Evolutionary conservation across 2,888 invertebrate genomes (phyloP).

Genomic region (Acleris holmiana): DNA sequence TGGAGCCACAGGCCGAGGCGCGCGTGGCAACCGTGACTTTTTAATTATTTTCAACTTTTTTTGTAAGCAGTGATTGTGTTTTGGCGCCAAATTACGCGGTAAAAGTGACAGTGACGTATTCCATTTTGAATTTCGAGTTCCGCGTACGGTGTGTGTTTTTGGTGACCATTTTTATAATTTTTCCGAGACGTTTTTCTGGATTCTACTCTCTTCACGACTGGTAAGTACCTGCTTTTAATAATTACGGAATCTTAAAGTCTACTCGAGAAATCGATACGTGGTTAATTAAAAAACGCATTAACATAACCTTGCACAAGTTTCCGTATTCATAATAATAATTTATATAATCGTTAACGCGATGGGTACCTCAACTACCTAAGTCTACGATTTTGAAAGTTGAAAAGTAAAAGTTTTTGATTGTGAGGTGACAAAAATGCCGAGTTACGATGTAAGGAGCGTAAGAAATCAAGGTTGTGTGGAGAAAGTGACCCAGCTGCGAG

Average conservation of each 20-base stretch:
- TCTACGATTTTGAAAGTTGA: slow-evolving; percentile 50
- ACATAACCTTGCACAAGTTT: slow-evolving; percentile 51
- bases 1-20: slow-evolving; percentile 70
- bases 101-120: slow-evolving; percentile 34
- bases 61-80: slow-evolving; percentile 51
- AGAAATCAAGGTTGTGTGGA: slow-evolving; percentile 81
- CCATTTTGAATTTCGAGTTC: slow-evolving; percentile 23
- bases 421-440: slow-evolving; percentile 61
- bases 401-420: slow-evolving; percentile 77
- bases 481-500: slow-evolving; percentile 76
- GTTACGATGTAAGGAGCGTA: slow-evolving; percentile 59
- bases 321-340: slow-evolving; percentile 48
- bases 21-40: slow-evolving; percentile 75
- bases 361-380: too few relatives aligned
- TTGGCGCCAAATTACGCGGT: slow-evolving; percentile 58
- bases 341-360: slow-evolving; percentile 51
- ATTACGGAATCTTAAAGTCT: slow-evolving; percentile 14
- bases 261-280: slow-evolving; percentile 36
- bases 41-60: slow-evolving; percentile 46
- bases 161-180: slow-evolving; percentile 17
- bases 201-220: slow-evolving; percentile 29
- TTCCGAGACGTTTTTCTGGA: slow-evolving; percentile 34
- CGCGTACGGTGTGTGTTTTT: slow-evolving; percentile 25
- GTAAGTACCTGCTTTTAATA: slow-evolving; percentile 19
- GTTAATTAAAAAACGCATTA: slow-evolving; percentile 35